Evolutionary conservation across 2,797 vertebrate species (phyloP).

Genomic region (Tapirus indicus): DNA sequence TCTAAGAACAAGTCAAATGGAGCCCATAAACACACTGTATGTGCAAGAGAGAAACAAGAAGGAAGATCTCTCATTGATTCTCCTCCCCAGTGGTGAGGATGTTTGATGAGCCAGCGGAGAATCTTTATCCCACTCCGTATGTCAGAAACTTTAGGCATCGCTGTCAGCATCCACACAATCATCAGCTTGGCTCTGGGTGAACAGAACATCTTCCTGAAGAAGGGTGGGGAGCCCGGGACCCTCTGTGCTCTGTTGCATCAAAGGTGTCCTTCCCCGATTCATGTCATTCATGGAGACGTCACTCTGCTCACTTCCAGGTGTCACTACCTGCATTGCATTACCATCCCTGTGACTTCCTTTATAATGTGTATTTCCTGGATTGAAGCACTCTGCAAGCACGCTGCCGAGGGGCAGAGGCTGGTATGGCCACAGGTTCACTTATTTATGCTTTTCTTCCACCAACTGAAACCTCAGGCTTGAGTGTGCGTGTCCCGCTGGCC

Average conservation of each 20-base stretch:
- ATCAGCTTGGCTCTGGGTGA: accelerated
- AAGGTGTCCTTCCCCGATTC: too few species aligned
- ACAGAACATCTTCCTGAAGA: neutral
- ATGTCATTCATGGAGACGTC: neutral
- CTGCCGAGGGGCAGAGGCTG: neutral
- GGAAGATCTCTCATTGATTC: accelerated
- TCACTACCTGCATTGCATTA: accelerated
- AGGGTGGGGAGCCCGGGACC: neutral
- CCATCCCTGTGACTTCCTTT: neutral
- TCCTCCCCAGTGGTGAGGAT: accelerated
- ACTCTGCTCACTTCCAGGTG: too few species aligned
- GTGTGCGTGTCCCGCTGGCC: accelerated
- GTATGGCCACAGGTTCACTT: too few species aligned
- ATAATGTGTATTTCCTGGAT: too few species aligned
- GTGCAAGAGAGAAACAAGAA: accelerated
- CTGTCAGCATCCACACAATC: accelerated
- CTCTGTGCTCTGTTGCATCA: neutral
- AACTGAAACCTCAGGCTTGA: accelerated
- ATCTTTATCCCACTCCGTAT: accelerated
- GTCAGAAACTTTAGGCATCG: accelerated
- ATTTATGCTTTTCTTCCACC: accelerated
- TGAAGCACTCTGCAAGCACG: accelerated
- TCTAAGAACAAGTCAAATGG: neutral
- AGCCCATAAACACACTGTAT: neutral
- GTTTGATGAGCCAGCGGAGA: accelerated